Evolutionary conservation across 2,797 vertebrate genomes (phyloP).

Genomic region (Bradypodion ventrale): DNA sequence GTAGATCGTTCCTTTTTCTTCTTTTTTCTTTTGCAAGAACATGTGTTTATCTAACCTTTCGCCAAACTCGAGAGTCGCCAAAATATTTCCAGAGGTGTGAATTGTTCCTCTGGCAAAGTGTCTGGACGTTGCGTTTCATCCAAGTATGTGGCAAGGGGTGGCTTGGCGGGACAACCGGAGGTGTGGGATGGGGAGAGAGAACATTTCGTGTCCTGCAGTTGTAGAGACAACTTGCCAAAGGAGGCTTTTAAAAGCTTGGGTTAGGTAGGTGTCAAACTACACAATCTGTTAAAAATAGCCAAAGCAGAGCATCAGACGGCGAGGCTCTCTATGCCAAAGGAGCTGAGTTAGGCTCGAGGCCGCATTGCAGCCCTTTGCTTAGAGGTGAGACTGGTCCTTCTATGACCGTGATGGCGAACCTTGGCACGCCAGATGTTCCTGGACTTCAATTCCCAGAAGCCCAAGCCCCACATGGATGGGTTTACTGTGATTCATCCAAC

Average conservation of each 20-base stretch:
- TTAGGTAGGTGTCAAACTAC: slow-evolving; percentile 37
- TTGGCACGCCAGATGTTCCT: too few species aligned
- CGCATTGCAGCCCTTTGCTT: not conserved
- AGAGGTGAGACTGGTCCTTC: not conserved
- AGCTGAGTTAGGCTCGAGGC: not conserved
- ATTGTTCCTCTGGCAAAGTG: slow-evolving; percentile 62
- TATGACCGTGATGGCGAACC: too few species aligned
- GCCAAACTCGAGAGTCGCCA: slow-evolving; percentile 73
- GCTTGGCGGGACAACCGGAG: too few species aligned
- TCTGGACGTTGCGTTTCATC: slow-evolving; percentile 47
- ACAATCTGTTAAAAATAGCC: slow-evolving; percentile 46
- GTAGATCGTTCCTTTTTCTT: too few species aligned
- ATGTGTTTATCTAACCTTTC: slow-evolving; percentile 82
- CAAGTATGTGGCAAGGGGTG: slow-evolving; percentile 25
- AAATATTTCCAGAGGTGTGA: slow-evolving; percentile 74
- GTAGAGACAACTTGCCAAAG: slow-evolving; percentile 39
- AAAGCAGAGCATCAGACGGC: slow-evolving; percentile 57
- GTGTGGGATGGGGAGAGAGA: too few species aligned
- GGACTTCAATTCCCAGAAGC: too few species aligned
- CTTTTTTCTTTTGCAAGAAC: slow-evolving; percentile 71
- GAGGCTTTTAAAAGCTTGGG: slow-evolving; percentile 19
- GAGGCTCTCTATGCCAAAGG: slow-evolving; percentile 29
- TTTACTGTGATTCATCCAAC: too few species aligned
- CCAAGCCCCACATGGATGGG: too few species aligned
- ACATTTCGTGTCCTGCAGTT: not conserved